Percentiles rank a stretch among this genome's conserved stretches.
Conservation (phyloP, 2,113 vertebrate species). For the Gracilinanus agilis region DNA sequence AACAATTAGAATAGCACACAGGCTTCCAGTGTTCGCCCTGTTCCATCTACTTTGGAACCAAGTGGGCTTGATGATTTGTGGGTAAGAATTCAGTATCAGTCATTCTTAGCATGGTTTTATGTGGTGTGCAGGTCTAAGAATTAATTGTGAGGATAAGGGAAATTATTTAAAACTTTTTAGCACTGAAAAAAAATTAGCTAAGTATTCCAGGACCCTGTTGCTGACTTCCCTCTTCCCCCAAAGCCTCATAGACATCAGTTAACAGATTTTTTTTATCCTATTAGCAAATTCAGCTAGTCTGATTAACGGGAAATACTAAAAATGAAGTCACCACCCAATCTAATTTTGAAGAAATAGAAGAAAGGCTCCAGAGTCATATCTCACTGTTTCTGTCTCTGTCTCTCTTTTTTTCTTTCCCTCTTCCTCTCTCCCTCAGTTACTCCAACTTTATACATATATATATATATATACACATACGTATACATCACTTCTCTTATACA, state of each 20-base stretch:
- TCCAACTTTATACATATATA: no score
- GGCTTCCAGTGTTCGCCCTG: slow-evolving; percentile 6
- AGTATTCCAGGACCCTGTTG: background rate
- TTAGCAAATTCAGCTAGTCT: slow-evolving; percentile 27
- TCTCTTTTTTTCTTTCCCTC: no score
- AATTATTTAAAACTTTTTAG: background rate
- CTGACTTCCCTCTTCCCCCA: slow-evolving; percentile 3
- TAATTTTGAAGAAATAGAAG: background rate
- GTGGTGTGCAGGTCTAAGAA: background rate
- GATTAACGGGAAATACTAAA: slow-evolving; percentile 1
- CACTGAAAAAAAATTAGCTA: background rate
- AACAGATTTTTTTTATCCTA: slow-evolving; percentile 31
- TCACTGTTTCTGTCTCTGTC: no score
- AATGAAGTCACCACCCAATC: background rate
- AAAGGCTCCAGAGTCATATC: background rate
- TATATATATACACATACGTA: background rate
- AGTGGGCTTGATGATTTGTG: slow-evolving; percentile 17
- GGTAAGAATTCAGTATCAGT: background rate
- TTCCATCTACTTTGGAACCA: slow-evolving; percentile 21
- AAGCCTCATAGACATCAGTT: background rate
- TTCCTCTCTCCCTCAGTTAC: no score
- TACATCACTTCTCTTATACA: background rate
- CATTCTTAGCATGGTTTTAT: background rate
- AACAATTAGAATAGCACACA: background rate
- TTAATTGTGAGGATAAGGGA: background rate